Evolutionary conservation across 2,797 vertebrate genomes (phyloP).

Genomic region (Propithecus perrieri): DNA sequence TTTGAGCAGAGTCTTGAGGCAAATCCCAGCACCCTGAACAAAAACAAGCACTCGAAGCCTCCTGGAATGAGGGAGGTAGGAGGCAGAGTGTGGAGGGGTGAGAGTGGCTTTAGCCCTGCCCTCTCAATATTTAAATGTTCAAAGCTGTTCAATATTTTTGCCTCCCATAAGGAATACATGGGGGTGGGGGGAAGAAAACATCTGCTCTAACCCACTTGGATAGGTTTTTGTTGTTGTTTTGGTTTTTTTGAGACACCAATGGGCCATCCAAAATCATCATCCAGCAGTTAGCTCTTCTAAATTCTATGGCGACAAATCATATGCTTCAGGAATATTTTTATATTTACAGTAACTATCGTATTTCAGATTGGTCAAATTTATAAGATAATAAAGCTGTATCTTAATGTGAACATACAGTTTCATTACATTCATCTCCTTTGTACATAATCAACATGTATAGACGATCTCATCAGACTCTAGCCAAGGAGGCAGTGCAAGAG

Average conservation of each 20-base stretch:
- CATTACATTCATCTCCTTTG: not conserved
- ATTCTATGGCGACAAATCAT: not conserved
- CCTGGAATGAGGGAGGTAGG: not conserved
- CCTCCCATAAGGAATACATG: not conserved
- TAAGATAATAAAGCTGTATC: not conserved
- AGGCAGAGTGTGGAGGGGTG: no score
- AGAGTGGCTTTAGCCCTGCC: not conserved
- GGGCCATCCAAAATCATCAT: not conserved
- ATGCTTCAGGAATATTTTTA: not conserved
- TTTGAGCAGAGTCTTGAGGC: not conserved
- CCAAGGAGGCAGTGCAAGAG: not conserved
- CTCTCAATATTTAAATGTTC: not conserved
- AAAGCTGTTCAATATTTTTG: not conserved
- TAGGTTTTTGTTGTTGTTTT: not conserved
- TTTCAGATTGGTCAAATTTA: slow-evolving; percentile 4
- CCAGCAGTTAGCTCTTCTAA: slow-evolving; percentile 4
- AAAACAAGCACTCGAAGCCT: not conserved
- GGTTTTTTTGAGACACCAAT: not conserved
- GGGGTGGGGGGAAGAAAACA: not conserved
- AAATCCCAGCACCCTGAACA: not conserved
- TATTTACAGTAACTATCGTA: not conserved
- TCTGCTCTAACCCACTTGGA: not conserved
- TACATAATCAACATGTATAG: not conserved
- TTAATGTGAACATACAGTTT: not conserved
- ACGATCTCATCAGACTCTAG: not conserved